phyloP scores from a whole-genome alignment of 2,113 vertebrate species.

The Hippoglossus stenolepis region DNA sequence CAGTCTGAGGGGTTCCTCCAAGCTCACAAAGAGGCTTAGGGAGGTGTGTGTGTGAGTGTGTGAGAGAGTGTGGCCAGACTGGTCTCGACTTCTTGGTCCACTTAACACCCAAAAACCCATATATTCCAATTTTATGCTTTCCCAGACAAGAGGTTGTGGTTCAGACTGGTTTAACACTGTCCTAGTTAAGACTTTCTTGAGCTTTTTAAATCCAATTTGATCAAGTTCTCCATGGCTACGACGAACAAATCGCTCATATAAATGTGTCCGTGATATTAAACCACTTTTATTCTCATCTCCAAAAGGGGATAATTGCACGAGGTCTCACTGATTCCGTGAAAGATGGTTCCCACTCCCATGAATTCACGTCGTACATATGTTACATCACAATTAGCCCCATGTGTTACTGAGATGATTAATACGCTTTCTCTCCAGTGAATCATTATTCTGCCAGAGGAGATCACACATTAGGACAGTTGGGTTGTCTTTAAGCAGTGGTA shows the following conservation, averaged over 20 bases:
- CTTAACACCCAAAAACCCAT: constrained; percentile 39
- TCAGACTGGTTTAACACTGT: constrained; percentile 34
- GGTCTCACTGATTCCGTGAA: constrained; percentile 30
- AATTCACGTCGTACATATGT: constrained; percentile 29
- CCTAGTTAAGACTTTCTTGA: constrained; percentile 40
- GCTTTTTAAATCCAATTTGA: constrained; percentile 51
- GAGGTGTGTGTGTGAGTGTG: not conserved
- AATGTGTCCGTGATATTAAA: constrained; percentile 26
- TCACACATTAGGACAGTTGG: constrained; percentile 26
- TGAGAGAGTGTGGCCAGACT: not conserved
- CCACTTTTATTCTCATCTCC: not conserved
- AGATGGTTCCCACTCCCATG: constrained; percentile 6
- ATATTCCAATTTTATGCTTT: constrained; percentile 46
- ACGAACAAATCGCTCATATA: constrained; percentile 16
- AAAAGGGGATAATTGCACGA: not conserved
- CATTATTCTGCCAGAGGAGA: constrained; percentile 27
- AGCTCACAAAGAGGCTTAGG: constrained; percentile 47
- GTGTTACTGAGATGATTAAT: constrained; percentile 33
- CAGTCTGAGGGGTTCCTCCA: constrained; percentile 17
- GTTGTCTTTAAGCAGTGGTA: constrained; percentile 30
- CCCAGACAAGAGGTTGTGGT: constrained; percentile 39
- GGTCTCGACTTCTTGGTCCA: constrained; percentile 10
- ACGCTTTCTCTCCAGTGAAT: constrained; percentile 10
- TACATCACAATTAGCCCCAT: constrained; percentile 27
- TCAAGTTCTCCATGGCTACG: constrained; percentile 20